Evolutionary conservation across 1,140 invertebrate species (phyloP).

Genomic region (Homalodisca vitripennis): DNA sequence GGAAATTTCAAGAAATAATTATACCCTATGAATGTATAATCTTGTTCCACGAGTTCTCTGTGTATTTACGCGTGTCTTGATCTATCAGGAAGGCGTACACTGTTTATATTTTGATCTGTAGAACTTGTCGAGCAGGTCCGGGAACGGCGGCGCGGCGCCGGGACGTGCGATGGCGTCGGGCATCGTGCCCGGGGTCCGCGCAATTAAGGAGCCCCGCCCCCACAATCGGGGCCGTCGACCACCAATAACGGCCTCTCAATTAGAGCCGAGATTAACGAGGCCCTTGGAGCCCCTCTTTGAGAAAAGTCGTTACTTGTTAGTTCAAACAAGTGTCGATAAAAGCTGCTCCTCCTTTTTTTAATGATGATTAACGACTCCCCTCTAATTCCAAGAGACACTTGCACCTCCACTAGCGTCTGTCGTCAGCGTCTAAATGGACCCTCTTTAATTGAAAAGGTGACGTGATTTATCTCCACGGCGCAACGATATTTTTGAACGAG

Average conservation of each 20-base stretch:
- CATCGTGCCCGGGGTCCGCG: not conserved
- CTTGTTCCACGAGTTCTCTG: too few relatives aligned
- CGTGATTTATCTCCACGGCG: too few relatives aligned
- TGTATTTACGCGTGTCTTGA: too few relatives aligned
- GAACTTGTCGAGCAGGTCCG: not conserved
- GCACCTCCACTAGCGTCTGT: not conserved
- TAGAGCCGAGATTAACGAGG: conserved; percentile 2
- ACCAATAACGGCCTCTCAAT: conserved; percentile 6
- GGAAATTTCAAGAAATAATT: too few relatives aligned
- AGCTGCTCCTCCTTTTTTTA: conserved; percentile 15
- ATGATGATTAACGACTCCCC: conserved; percentile 1
- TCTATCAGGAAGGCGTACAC: too few relatives aligned
- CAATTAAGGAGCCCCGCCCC: too few relatives aligned
- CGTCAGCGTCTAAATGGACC: not conserved
- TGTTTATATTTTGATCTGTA: too few relatives aligned
- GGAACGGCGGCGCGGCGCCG: not conserved
- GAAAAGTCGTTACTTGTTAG: conserved; percentile 17
- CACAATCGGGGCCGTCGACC: too few relatives aligned
- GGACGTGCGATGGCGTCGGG: not conserved
- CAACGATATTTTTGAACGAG: too few relatives aligned
- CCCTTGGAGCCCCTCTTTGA: conserved; percentile 12
- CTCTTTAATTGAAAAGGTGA: conserved; percentile 15
- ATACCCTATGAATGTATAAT: too few relatives aligned
- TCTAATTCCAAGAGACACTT: too few relatives aligned
- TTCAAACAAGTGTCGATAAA: not conserved